phyloP scores from a whole-genome alignment of 2,113 vertebrate species.

The Spermophilus dauricus region DNA sequence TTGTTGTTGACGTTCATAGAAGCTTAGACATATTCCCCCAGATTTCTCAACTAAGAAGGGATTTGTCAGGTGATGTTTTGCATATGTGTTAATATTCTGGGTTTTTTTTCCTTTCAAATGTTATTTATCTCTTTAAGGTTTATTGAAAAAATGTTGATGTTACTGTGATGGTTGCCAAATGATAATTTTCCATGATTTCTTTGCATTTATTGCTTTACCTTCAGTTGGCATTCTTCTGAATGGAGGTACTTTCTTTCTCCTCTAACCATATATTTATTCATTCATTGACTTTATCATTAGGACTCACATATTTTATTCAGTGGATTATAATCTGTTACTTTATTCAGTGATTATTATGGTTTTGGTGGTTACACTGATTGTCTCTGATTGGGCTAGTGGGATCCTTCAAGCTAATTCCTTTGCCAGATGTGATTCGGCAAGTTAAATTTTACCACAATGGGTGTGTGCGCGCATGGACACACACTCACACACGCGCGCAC shows the following conservation, averaged over 20 bases:
- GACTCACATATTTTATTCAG: not conserved
- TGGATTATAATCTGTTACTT: not conserved
- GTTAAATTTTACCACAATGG: not conserved
- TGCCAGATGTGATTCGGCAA: constrained; percentile 17
- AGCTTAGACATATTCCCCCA: not conserved
- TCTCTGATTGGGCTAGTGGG: not conserved
- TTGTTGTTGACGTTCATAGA: not conserved
- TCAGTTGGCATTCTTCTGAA: not conserved
- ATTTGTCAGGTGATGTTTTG: not conserved
- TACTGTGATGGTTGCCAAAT: not conserved
- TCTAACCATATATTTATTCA: not conserved
- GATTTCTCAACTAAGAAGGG: not conserved
- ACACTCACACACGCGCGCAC: no score
- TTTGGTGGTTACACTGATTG: constrained; percentile 11
- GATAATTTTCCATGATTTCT: not conserved
- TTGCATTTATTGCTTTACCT: not conserved
- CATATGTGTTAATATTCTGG: not conserved
- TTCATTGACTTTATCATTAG: not conserved
- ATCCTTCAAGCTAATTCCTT: not conserved
- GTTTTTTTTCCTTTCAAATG: not conserved
- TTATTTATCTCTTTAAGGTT: not conserved
- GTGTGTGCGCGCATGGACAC: no score
- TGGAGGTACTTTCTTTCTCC: not conserved
- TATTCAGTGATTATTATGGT: not conserved
- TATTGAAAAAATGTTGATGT: not conserved